Base-by-base conservation (phyloP, 2,113 vertebrate species). In the Meles meles region DNA sequence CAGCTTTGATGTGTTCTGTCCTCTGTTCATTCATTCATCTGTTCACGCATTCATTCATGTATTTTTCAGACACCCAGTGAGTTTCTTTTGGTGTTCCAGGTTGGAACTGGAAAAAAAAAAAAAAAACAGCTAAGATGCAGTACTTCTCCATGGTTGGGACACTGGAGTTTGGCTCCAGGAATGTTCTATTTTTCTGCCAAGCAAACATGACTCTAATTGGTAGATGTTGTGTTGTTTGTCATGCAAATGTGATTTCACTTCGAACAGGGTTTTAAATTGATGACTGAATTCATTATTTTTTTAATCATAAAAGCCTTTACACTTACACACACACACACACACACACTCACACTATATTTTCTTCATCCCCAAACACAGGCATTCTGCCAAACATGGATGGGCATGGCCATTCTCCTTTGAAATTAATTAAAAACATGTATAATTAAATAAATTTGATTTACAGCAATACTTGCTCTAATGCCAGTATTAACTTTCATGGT, bases 381-480 rank as follows among this genome's bases (percentile, higher is more conserved):
- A 82, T 89, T 55, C 72, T 93, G 72, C 92, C 93, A 97, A 87
- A 69, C 37, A 69, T 29, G 65, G 74, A 87, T 74, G 59, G 59
- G 14, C 39, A 94, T 29, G 67, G 39, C 47, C 55, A 44, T 91
- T 42, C 83, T 91, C 71, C 86, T 96, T 93, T 88, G 27, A 97
- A 95, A 94, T 94, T 90, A 95, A 97, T 97, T 94, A 57, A 97
- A 94, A 95, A 63, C 55, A 93, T 18, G 37, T 69, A 85, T 39
- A 86, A 96, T 96, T 95, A 96, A 93, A 85, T 94, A 96, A 72
- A 88, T 88, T 91, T 49, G 72, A 76, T 90, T 93, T 90, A 49
- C 15, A 94, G 69, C 23, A 74, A 92, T 71, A 61, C 3, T 86
- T 88, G 69, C 72, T 42, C 61, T 86, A 87, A 90, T 67, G 31